Evolutionary conservation across 2,113 vertebrate species (phyloP), one percentile per base, ranked within the genome.

Genomic region (Myotis davidii): DNA sequence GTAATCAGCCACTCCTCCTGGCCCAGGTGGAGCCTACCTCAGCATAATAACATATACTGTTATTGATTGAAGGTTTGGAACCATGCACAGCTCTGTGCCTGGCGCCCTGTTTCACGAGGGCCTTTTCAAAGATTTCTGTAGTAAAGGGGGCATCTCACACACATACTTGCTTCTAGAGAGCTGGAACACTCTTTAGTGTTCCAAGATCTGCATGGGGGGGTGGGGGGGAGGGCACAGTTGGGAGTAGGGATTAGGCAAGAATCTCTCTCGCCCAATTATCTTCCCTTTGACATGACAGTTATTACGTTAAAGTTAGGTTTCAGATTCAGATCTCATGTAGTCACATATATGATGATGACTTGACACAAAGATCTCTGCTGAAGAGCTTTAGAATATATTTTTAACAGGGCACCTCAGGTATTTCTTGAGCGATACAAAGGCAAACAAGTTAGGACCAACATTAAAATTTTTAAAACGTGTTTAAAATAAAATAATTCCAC

Each of bases 401-500:
- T 69, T 23, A 81, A 85, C 8, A 74, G 50, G 29, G 5, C 1
- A 85, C 4, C 18, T 88, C 45, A 37, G 67, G 2, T 76, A 72
- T 81, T 94, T 94, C 34, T 64, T 72, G 25, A 93, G 61, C 34
- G 29, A 77, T n/a, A 81, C 16, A 56, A 79, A 83, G 27, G 56
- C 32, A 85, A 52, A 42, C 10, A 17, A 32, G n/a, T 94, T 94
- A 69, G 69, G 32, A 72, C 0, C 37, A 78, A 70, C 76, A 48
- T 69, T 94, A 64, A 74, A 25, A 73, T 3, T 77, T 37, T 65
- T 34, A 9, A 34, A 56, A 76, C 12, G 0, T 37, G 85, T 79
- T 83, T 54, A 73, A 95, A 91, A 52, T 3, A 74, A 82, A 94
- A 91, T 54, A 16, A 89, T 84, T 67, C 13, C 12, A n/a, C 17